These are phyloP conservation scores for Phaethornis superciliosus DNA, from an alignment of 2,113 vertebrate species.

Conservation along the genomic window DNA sequence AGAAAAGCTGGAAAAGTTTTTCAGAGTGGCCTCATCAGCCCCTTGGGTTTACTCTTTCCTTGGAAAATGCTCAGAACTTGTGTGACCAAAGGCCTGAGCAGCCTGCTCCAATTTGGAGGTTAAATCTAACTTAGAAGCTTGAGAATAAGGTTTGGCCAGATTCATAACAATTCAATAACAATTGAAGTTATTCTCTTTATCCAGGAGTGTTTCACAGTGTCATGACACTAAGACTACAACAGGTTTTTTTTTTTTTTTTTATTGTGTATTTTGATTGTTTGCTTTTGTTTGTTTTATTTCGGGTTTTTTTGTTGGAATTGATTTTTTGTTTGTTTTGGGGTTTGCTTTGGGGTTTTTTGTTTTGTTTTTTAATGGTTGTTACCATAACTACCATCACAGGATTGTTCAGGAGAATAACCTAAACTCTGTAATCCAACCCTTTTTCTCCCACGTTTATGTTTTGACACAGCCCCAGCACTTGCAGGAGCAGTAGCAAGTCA, in stretches of 20 bases:
- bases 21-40: rapidly evolving
- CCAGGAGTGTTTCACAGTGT: not conserved
- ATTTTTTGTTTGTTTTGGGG: no score
- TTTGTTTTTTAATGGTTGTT: not conserved
- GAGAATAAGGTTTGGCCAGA: not conserved
- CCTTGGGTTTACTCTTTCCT: not conserved
- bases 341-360: not conserved
- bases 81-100: not conserved
- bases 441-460: not conserved
- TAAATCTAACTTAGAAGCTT: not conserved
- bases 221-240: not conserved
- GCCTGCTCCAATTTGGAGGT: not conserved
- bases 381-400: not conserved
- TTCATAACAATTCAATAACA: not conserved
- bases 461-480: not conserved
- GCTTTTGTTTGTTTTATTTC: not conserved
- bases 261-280: no score
- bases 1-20: not conserved
- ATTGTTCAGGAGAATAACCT: not conserved
- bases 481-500: slow-evolving; percentile 1
- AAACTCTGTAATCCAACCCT: not conserved
- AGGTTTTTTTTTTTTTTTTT: not conserved
- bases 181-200: not conserved
- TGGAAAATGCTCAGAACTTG: not conserved
- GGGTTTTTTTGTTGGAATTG: not conserved